Conservation (phyloP, 2,797 vertebrate species). For the Perodicticus potto region DNA sequence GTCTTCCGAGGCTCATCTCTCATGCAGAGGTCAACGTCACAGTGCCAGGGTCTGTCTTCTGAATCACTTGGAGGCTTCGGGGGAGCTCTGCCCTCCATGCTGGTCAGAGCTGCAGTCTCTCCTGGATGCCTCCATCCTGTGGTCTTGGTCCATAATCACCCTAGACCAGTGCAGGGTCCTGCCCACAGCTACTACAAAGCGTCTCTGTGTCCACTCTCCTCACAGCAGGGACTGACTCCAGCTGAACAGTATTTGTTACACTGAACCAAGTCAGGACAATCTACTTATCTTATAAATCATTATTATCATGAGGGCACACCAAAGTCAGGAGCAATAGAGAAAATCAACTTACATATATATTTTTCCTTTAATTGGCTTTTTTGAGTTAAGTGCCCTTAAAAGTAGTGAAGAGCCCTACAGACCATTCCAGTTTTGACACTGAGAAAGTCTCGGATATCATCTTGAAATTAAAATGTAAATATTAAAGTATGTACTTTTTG, state of each 20-base stretch:
- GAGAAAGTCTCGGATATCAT: neutral
- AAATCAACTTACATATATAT: neutral
- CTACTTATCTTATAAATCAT: neutral
- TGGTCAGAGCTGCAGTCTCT: accelerated
- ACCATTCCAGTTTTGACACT: constrained; percentile 24
- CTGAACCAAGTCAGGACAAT: neutral
- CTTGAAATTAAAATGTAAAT: constrained; percentile 17
- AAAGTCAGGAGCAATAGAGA: neutral
- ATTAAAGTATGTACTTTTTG: neutral
- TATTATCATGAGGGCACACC: neutral
- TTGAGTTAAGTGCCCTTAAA: neutral
- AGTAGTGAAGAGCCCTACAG: neutral
- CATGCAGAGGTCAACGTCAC: neutral
- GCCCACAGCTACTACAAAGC: accelerated
- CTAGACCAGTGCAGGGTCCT: accelerated
- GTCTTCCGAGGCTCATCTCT: neutral
- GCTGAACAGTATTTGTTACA: neutral
- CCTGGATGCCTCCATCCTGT: accelerated
- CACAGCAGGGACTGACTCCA: neutral
- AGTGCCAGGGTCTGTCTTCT: neutral
- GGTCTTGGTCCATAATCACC: accelerated
- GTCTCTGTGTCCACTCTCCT: neutral
- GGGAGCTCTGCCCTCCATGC: accelerated
- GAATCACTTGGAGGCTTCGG: no score
- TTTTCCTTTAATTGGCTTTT: constrained; percentile 38